These are phyloP conservation scores for Atta colombica DNA, from an alignment of 1,140 invertebrate species.

Conservation along the genomic window DNA sequence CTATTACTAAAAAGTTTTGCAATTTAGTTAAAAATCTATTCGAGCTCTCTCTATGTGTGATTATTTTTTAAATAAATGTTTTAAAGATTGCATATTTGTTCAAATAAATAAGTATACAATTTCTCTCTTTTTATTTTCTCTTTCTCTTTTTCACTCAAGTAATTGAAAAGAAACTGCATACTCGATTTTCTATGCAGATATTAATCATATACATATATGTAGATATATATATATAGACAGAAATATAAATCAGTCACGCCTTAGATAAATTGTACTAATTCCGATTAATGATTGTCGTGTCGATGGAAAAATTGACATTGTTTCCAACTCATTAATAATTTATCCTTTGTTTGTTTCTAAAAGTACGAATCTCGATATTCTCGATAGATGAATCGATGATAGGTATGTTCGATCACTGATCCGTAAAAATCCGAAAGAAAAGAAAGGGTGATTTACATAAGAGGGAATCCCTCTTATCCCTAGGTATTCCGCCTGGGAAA, in stretches of 20 bases:
- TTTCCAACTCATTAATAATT: background rate
- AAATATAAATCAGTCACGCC: background rate
- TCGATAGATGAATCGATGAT: background rate
- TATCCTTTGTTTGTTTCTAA: background rate
- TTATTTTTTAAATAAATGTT: no score
- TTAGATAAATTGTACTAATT: background rate
- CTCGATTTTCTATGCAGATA: no score
- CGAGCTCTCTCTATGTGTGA: no score
- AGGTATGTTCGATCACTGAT: background rate
- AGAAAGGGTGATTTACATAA: constrained; percentile 33
- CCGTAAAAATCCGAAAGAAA: constrained; percentile 41
- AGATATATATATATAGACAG: background rate
- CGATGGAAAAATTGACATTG: background rate
- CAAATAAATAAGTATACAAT: background rate
- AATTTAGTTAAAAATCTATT: background rate
- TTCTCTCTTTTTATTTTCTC: background rate
- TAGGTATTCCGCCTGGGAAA: background rate
- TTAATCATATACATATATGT: no score
- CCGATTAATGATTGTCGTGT: background rate
- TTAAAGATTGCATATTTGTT: background rate
- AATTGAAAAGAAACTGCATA: background rate
- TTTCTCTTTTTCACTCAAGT: background rate
- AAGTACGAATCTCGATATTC: background rate
- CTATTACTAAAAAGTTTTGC: background rate
- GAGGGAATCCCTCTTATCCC: background rate